Conservation (phyloP, 2,888 invertebrate genomes). For the Clanis bilineata region DNA sequence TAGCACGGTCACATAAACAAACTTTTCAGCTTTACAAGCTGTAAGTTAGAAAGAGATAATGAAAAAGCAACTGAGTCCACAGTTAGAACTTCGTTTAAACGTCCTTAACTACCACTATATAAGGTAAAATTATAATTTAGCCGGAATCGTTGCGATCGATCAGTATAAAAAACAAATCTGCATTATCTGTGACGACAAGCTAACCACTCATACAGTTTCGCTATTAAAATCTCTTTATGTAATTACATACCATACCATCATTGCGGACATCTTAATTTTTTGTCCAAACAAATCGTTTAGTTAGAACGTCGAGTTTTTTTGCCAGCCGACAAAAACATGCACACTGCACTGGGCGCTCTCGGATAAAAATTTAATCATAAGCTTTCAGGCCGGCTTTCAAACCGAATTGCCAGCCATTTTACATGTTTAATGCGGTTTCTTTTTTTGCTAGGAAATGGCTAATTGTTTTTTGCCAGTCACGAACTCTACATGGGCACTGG, state of each 20-base stretch:
- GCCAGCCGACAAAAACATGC: conserved; percentile 56
- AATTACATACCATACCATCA: conserved; percentile 35
- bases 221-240: conserved; percentile 22
- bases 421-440: conserved; percentile 44
- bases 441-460: conserved; percentile 53
- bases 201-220: conserved; percentile 13
- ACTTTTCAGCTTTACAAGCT: too few relatives aligned
- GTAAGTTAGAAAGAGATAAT: too few relatives aligned
- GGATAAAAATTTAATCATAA: conserved; percentile 63
- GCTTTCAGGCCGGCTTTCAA: conserved; percentile 68
- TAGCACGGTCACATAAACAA: too few relatives aligned
- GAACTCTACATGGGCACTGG: conserved; percentile 19
- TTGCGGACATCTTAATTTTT: conserved; percentile 42
- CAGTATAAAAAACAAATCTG: background rate
- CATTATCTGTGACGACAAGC: background rate
- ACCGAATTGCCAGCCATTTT: conserved; percentile 56
- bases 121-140: background rate
- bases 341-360: conserved; percentile 50
- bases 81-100: too few relatives aligned
- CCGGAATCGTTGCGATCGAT: background rate
- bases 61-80: too few relatives aligned
- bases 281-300: conserved; percentile 43
- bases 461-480: conserved; percentile 45
- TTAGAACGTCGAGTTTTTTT: conserved; percentile 52
- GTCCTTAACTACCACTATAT: too few relatives aligned